These are phyloP conservation scores for Cynopterus sphinx DNA, from an alignment of 2,797 vertebrate species.

Conservation along the genomic window DNA sequence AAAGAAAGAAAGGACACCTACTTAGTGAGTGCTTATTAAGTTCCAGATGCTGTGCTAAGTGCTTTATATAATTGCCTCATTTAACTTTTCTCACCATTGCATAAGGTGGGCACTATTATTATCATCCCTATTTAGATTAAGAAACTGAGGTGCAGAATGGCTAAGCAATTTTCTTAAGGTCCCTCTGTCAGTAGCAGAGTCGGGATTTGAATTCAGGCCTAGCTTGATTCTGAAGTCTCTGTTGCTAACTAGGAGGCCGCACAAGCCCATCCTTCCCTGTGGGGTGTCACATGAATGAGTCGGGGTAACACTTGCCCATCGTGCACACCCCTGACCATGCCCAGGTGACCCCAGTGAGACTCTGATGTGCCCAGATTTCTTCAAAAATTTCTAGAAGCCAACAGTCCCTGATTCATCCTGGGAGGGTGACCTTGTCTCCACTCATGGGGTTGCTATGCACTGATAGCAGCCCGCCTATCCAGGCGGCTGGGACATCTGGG, in stretches of 20 bases:
- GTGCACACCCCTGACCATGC: background rate
- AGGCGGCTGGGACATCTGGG: background rate
- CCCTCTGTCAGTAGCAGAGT: background rate
- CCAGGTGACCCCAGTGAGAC: background rate
- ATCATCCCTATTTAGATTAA: background rate
- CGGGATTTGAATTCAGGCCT: background rate
- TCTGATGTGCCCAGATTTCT: background rate
- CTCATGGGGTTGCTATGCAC: background rate
- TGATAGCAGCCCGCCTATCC: background rate
- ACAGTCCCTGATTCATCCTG: background rate
- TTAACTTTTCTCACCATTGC: background rate
- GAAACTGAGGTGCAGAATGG: background rate
- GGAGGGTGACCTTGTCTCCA: background rate
- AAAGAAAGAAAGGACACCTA: too few species aligned
- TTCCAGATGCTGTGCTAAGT: background rate
- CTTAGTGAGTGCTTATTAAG: background rate
- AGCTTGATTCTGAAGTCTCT: background rate
- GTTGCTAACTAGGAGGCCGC: fast-evolving
- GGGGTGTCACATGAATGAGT: background rate
- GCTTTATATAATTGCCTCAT: background rate
- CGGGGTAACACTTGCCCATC: background rate
- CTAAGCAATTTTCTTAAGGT: background rate
- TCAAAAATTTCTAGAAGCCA: slow-evolving; percentile 4
- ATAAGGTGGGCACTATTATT: background rate
- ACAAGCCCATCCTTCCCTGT: background rate